Evolutionary conservation across 2,113 vertebrate species (phyloP), one percentile per base, ranked within the genome.

Genomic region (Coryphaenoides rupestris): DNA sequence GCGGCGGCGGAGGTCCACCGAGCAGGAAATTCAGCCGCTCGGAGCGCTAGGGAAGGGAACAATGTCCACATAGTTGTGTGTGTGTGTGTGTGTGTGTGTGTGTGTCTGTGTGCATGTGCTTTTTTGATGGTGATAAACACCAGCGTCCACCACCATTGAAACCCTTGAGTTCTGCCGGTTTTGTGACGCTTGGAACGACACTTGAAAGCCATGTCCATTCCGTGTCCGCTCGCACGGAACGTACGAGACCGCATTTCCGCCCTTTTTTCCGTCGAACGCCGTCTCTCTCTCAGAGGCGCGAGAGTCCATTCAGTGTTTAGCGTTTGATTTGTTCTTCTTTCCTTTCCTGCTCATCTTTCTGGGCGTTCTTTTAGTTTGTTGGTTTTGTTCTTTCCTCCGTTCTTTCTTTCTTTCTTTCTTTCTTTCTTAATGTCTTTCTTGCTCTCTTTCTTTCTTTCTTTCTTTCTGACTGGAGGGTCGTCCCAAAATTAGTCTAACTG

Each of bases 401-500:
- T n/a, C n/a, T n/a, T n/a, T 40, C 66, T 72, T 62, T 76, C 66
- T 77, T 76, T 66, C 61, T 10, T 50, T 71, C 54, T 19, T 1
- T 59, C 55, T 71, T 68, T 69, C 72, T 68, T 68, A n/a, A n/a
- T n/a, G 72, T 73, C 49, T 23, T 62, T 71, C 33, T 79, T 40
- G 6, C 4, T 13, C 7, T 40, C 4, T 10, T 40, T 40, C 33
- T 40, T 9, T 40, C 17, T 67, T 77, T 84, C 72, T 68, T 69
- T 26, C 22, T 61, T 12, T 64, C 2, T 75, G 66, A 72, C 83
- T 69, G 28, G 73, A 67, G 80, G 77, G 79, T 13, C 7, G 56
- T 80, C 70, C n/a, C 75, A 73, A 62, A 78, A 72, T 82, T 71
- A 82, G 75, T 69, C 47, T 64, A 71, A 66, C 64, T 63, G 50